Percentiles rank a stretch among this genome's conserved stretches.
These are phyloP conservation scores for Saccostrea cuccullata DNA, from an alignment of 1,140 invertebrate species.

Conservation along the genomic window DNA sequence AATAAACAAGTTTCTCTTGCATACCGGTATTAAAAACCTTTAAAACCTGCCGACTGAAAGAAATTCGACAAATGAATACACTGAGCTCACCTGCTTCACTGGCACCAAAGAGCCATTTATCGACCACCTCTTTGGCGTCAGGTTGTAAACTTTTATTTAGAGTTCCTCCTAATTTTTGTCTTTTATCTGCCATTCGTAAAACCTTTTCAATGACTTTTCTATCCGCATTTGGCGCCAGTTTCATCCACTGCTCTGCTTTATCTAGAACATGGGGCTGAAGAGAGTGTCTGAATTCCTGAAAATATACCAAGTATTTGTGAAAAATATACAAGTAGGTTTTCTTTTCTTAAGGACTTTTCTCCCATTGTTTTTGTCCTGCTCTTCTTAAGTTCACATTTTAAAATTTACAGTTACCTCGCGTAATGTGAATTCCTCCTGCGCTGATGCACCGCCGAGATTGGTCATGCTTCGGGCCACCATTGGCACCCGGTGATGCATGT, in stretches of 20 bases:
- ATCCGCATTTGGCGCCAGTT: slow-evolving; percentile 57
- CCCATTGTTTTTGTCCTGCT: background rate
- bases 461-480: background rate
- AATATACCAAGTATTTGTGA: background rate
- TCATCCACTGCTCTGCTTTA: slow-evolving; percentile 56
- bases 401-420: background rate
- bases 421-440: background rate
- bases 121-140: slow-evolving; percentile 61
- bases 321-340: background rate
- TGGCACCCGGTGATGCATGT: background rate
- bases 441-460: background rate
- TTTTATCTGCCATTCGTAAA: slow-evolving; percentile 58
- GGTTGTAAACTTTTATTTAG: slow-evolving; percentile 58
- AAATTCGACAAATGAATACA: background rate
- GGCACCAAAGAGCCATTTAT: slow-evolving; percentile 65
- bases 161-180: slow-evolving; percentile 53
- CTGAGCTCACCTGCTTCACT: slow-evolving; percentile 58
- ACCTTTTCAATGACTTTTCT: slow-evolving; percentile 64
- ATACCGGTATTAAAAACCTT: background rate
- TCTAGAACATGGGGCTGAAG: slow-evolving; percentile 50
- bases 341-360: background rate
- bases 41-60: background rate
- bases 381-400: background rate
- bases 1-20: too few species aligned
- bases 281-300: slow-evolving; percentile 46